Conservation (phyloP, 2,888 invertebrate species). For the Stenichneumon culpator region DNA sequence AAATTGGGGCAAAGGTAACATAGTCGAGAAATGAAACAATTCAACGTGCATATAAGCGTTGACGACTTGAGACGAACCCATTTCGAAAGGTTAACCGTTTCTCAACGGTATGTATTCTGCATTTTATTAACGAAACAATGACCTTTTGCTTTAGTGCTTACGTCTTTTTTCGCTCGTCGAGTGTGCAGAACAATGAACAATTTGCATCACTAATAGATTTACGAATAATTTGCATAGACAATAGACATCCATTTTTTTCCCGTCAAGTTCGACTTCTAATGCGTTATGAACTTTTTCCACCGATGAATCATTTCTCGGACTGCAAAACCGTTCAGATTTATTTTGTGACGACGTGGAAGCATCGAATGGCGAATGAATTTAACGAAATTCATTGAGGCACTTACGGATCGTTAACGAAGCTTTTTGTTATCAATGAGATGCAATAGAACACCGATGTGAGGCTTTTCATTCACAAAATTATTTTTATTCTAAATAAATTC, state of each 20-base stretch:
- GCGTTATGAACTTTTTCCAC: neutral
- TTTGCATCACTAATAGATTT: slow-evolving; percentile 55
- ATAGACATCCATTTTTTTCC: slow-evolving; percentile 3
- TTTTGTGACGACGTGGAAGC: no score
- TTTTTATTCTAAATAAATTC: no score
- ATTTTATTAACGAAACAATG: slow-evolving; percentile 70
- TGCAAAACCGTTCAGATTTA: no score
- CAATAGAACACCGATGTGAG: no score
- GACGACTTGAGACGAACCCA: slow-evolving; percentile 40
- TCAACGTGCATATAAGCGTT: slow-evolving; percentile 13
- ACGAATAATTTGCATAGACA: slow-evolving; percentile 56
- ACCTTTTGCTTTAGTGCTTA: slow-evolving; percentile 49
- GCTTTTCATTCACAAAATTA: no score
- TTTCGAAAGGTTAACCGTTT: slow-evolving; percentile 68
- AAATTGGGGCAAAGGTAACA: no score
- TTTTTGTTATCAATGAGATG: neutral
- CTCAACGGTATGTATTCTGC: slow-evolving; percentile 32
- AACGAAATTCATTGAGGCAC: neutral
- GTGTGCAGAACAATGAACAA: slow-evolving; percentile 54
- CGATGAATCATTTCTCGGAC: neutral
- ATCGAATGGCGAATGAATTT: neutral
- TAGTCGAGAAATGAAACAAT: no score
- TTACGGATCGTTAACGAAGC: neutral
- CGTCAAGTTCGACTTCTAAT: slow-evolving; percentile 12
- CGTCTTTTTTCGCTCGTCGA: slow-evolving; percentile 13